Base-by-base conservation (phyloP, 2,113 vertebrate genomes). In the Deroptyus accipitrinus region DNA sequence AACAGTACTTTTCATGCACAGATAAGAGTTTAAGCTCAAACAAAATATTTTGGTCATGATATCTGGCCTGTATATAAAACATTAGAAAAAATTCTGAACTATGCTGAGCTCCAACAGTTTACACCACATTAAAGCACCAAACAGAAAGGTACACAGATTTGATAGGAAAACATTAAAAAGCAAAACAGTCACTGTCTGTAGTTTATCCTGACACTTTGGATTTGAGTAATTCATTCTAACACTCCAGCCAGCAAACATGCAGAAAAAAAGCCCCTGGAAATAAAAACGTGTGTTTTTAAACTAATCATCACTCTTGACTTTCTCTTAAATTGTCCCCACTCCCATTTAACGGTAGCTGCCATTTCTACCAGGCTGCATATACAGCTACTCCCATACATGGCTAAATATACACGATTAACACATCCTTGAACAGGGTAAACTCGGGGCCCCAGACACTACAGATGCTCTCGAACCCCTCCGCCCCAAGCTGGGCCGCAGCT, bases 381-480 rank as follows among this genome's bases (percentile, higher is more conserved):
- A 17, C 0, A 33, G 25, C 7, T 3, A 31, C 2, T 17, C 16
- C 22, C 3, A 7, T 1, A 15, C 3, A 17, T 17, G 35, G 13
- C 57, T 35, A 59, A 15, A 24, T 16, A 24, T 3, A 59, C 35
- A 12, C 1, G 20, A 35, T 4, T 12, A 24, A 18, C 0, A 4
- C 1, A 12, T 4, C 11, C 48, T 46, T 7, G 22, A 11, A 6
- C 9, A 31, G 35, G 30, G 31, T 8, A 17, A 10, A 10, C 59
- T 37, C 23, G 11, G 23, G 59, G 59, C 35, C 16, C 33, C 57
- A 14, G 19, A 16, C 57, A 23, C 33, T 59, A 35, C 33, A 59
- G 33, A 35, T 59, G 6, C 33, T 24, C 33, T 24, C 22, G 4
- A 59, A 59, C 57, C 22, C 57, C 57, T 35, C 22, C 6, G 8